These are phyloP conservation scores for Drosophila nasuta DNA, from an alignment of 1,140 invertebrate species.

Conservation along the genomic window DNA sequence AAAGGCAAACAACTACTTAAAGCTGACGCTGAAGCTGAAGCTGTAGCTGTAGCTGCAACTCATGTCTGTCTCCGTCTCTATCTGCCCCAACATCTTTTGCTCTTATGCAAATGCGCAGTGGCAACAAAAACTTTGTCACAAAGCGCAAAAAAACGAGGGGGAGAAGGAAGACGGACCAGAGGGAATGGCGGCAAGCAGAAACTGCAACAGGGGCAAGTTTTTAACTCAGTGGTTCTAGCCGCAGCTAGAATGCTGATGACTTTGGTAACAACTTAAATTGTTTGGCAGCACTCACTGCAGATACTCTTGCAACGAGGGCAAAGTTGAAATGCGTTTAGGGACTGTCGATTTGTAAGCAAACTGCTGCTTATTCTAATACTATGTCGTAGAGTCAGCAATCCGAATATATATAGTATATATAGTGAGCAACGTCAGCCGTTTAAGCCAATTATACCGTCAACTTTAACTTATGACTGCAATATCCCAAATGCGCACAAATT, in stretches of 20 bases:
- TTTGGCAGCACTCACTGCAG: slow-evolving; percentile 58
- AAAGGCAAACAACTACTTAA: slow-evolving; percentile 28
- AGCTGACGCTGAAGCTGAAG: background rate
- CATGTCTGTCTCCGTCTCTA: background rate
- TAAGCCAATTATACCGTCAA: slow-evolving; percentile 32
- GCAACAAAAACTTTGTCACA: slow-evolving; percentile 46
- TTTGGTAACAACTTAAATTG: slow-evolving; percentile 82
- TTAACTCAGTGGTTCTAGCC: slow-evolving; percentile 42
- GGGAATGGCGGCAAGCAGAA: background rate
- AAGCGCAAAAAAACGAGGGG: slow-evolving; percentile 8
- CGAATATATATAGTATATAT: background rate
- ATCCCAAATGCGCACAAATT: slow-evolving; percentile 4
- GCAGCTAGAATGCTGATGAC: slow-evolving; percentile 73
- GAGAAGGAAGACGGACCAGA: background rate
- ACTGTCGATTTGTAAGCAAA: slow-evolving; percentile 44
- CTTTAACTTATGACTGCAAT: slow-evolving; percentile 13
- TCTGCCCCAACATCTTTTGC: background rate
- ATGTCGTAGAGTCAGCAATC: slow-evolving; percentile 1
- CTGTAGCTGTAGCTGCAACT: background rate
- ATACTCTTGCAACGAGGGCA: slow-evolving; percentile 38
- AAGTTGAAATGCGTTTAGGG: slow-evolving; percentile 72
- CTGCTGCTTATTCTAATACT: slow-evolving; percentile 24
- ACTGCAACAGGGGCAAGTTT: slow-evolving; percentile 65
- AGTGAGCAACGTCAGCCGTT: slow-evolving; percentile 18
- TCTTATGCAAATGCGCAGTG: slow-evolving; percentile 46